Evolutionary conservation across 2,888 invertebrate species (phyloP).

Genomic region (Lepetodrilus schrolli): DNA sequence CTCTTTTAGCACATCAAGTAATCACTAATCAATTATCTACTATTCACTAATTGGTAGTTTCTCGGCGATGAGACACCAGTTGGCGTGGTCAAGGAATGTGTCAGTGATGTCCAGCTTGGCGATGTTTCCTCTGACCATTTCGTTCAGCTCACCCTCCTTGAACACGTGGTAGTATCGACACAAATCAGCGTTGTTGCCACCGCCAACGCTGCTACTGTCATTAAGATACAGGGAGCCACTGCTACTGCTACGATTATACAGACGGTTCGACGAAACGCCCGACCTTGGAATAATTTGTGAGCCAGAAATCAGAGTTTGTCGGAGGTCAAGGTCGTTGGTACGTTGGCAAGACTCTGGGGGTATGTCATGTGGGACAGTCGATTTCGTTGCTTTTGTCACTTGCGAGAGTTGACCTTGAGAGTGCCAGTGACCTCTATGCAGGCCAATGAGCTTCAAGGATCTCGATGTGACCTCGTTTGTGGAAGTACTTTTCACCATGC

Average conservation of each 20-base stretch:
- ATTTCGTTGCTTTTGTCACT: background rate
- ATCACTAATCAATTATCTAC: background rate
- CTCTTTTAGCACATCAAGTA: too few species aligned
- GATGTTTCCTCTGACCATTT: constrained; percentile 76
- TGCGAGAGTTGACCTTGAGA: constrained; percentile 5
- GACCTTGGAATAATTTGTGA: too few species aligned
- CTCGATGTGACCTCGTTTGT: too few species aligned
- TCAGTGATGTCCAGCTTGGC: constrained; percentile 78
- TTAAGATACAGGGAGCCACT: too few species aligned
- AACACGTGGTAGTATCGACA: constrained; percentile 96
- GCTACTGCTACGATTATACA: background rate
- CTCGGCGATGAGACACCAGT: constrained; percentile 90
- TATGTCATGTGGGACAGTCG: background rate
- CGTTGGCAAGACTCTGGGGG: background rate
- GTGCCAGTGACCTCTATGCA: background rate
- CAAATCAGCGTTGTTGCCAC: constrained; percentile 47
- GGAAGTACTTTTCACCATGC: too few species aligned
- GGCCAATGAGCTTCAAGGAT: background rate
- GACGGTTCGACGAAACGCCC: background rate
- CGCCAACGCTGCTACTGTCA: too few species aligned
- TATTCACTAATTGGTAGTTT: constrained; percentile 76
- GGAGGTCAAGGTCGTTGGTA: background rate
- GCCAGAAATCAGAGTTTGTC: background rate
- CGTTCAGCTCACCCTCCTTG: constrained; percentile 82
- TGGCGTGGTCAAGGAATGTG: constrained; percentile 95